Conservation (phyloP, 2,888 invertebrate species). For the Meiosimyza platycephala region DNA sequence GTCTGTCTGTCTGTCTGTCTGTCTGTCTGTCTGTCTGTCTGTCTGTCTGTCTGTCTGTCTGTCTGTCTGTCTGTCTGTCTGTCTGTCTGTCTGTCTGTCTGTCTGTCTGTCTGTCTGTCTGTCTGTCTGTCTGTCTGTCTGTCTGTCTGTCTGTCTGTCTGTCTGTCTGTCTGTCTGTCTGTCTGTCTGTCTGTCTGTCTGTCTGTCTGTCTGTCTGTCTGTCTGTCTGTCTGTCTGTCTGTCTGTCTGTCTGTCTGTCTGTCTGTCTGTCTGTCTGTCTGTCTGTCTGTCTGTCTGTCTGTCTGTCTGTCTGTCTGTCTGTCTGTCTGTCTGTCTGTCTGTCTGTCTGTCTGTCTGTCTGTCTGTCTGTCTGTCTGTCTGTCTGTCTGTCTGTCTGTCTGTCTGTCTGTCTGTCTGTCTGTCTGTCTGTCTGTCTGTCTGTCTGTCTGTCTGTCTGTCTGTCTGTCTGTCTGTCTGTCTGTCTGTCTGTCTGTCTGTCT, state of each 20-base stretch:
- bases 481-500: constrained; percentile 5
- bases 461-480: constrained; percentile 5
- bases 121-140: constrained; percentile 5
- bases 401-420: constrained; percentile 5
- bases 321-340: constrained; percentile 5
- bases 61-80: neutral
- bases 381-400: neutral
- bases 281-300: constrained; percentile 5
- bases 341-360: neutral
- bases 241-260: neutral
- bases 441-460: constrained; percentile 5
- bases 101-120: constrained; percentile 5
- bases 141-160: constrained; percentile 5
- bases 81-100: neutral
- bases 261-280: constrained; percentile 5
- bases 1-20: constrained; percentile 5
- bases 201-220: neutral
- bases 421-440: constrained; percentile 5
- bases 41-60: neutral
- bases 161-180: constrained; percentile 5
- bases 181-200: constrained; percentile 1
- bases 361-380: neutral
- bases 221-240: constrained; percentile 1
- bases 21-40: neutral
- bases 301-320: constrained; percentile 5